A percentile compares a stretch with the other conserved stretches of the same genome.
Evolutionary conservation across 2,888 invertebrate species (phyloP).

Genomic region (Sarcophaga carnaria): DNA sequence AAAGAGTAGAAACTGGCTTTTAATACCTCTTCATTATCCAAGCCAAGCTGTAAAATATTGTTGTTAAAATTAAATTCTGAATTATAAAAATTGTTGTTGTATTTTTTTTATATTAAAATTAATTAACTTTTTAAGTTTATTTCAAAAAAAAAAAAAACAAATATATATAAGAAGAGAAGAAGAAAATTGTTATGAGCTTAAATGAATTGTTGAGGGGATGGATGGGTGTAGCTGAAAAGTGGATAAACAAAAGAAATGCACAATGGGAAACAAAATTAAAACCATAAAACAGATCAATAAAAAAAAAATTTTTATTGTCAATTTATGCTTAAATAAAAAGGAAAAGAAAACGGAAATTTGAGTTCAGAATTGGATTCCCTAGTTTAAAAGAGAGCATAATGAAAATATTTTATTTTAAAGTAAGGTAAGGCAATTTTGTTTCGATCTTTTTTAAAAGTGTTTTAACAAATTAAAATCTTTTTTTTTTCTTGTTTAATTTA

Average conservation of each 20-base stretch:
- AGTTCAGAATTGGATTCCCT: not conserved
- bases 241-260: conserved; percentile 50
- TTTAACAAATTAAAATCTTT: not conserved
- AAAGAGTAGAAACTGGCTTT: conserved; percentile 73
- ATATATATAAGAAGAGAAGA: conserved; percentile 19
- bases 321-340: not conserved
- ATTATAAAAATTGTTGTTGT: conserved; percentile 55
- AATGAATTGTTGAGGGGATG: conserved; percentile 45
- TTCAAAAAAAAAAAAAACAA: not conserved
- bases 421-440: conserved; percentile 22
- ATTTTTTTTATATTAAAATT: conserved; percentile 32
- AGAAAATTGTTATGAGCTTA: conserved; percentile 46
- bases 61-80: conserved; percentile 67
- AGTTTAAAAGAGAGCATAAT: not conserved
- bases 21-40: conserved; percentile 95
- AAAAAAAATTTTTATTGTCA: not conserved
- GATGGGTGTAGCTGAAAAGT: conserved; percentile 1
- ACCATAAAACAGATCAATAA: too few species aligned
- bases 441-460: conserved; percentile 16
- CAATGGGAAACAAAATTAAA: too few species aligned
- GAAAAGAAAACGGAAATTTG: not conserved
- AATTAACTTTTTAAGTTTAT: not conserved
- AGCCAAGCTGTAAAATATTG: conserved; percentile 91
- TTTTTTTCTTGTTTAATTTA: not conserved
- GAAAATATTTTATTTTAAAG: not conserved